phyloP scores from a whole-genome alignment of 1,140 invertebrate genomes.

The Idris sp. region DNA sequence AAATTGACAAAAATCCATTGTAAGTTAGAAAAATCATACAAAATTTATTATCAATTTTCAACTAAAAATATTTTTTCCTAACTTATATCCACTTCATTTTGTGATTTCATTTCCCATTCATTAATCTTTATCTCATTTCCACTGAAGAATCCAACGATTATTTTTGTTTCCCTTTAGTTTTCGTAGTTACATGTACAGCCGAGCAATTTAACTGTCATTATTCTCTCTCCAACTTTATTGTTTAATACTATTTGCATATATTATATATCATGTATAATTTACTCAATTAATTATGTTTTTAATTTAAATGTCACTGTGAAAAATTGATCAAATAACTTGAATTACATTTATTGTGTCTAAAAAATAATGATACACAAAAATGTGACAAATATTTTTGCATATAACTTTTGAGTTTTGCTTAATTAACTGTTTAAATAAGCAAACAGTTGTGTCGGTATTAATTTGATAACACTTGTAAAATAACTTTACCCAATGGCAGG shows the following conservation, averaged over 20 bases:
- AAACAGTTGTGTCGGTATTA: conserved; percentile 18
- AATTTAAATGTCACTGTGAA: too few relatives aligned
- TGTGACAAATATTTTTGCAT: too few relatives aligned
- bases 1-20: too few relatives aligned
- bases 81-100: conserved; percentile 18
- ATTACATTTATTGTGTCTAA: too few relatives aligned
- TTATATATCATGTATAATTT: too few relatives aligned
- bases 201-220: conserved; percentile 35
- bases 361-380: not conserved
- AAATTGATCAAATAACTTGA: too few relatives aligned
- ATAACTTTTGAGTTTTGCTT: not conserved
- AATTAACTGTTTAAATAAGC: conserved; percentile 5
- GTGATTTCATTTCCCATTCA: conserved; percentile 34
- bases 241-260: conserved; percentile 21
- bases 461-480: conserved; percentile 26
- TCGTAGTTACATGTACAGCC: conserved; percentile 32
- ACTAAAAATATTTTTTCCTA: too few relatives aligned
- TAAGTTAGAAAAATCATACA: too few relatives aligned
- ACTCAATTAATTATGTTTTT: too few relatives aligned
- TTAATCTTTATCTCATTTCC: conserved; percentile 51
- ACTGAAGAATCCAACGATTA: conserved; percentile 44
- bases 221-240: conserved; percentile 23
- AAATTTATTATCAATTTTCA: too few relatives aligned
- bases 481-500: conserved; percentile 7
- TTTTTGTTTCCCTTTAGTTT: conserved; percentile 43